A percentile compares a stretch with the other conserved stretches of the same genome.
phyloP scores from a whole-genome alignment of 2,113 vertebrate genomes.

The Xyrauchen texanus region DNA sequence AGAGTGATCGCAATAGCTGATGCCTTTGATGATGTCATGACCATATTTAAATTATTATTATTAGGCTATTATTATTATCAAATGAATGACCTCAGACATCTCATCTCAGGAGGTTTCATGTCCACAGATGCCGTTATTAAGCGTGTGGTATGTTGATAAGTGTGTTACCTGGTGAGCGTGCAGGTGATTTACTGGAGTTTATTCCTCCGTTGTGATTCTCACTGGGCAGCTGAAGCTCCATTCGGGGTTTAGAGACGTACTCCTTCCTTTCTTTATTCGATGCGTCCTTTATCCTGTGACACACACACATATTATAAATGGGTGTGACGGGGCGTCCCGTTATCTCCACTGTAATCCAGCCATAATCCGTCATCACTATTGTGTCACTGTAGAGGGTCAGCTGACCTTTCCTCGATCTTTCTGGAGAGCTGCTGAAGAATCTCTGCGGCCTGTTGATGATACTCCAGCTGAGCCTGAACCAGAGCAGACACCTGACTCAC shows the following conservation, averaged over 20 bases:
- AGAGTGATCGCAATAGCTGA: too few species aligned
- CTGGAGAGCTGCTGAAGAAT: conserved; percentile 89
- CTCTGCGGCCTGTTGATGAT: conserved; percentile 88
- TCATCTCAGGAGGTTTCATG: too few species aligned
- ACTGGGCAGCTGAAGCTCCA: conserved; percentile 85
- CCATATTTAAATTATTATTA: too few species aligned
- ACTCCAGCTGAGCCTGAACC: conserved; percentile 92
- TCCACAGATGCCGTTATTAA: not conserved
- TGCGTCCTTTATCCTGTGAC: conserved; percentile 89
- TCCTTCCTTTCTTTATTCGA: conserved; percentile 88
- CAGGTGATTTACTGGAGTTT: conserved; percentile 75
- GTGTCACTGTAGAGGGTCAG: too few species aligned
- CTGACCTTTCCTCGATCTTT: conserved; percentile 90
- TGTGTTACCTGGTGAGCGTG: conserved; percentile 68
- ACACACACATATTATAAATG: not conserved
- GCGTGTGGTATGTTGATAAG: not conserved
- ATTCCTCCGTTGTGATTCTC: conserved; percentile 91
- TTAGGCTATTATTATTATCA: too few species aligned
- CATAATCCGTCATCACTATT: too few species aligned
- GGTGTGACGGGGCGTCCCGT: too few species aligned
- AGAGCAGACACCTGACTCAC: conserved; percentile 94
- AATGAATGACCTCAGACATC: too few species aligned
- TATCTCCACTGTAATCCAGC: too few species aligned
- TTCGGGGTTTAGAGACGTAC: conserved; percentile 87
- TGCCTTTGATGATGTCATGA: too few species aligned